Conservation (phyloP, 2,888 invertebrate species). For the Hipparchia semele region DNA sequence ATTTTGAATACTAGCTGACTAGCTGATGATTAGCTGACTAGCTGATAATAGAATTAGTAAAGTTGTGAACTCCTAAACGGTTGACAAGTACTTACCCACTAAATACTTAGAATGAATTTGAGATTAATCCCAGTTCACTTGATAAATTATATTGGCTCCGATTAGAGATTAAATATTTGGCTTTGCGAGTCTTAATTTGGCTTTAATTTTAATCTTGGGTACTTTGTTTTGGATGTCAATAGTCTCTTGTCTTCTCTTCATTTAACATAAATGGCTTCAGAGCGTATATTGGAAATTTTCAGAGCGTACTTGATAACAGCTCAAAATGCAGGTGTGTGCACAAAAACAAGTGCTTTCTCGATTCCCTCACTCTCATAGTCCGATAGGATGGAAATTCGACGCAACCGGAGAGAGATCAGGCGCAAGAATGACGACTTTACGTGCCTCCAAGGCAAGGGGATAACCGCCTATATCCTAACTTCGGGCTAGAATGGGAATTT, state of each 20-base stretch:
- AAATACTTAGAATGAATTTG: neutral
- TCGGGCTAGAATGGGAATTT: no score
- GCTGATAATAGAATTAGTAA: no score
- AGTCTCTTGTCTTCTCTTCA: conserved; percentile 13
- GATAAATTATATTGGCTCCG: conserved; percentile 19
- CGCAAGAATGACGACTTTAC: no score
- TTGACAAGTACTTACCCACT: neutral
- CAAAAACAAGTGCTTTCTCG: no score
- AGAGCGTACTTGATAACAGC: neutral
- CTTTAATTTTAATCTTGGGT: conserved; percentile 14
- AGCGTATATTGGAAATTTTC: neutral
- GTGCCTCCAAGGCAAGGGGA: no score
- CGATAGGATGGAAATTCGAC: no score
- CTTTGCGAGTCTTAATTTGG: conserved; percentile 6
- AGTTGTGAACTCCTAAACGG: neutral
- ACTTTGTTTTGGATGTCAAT: conserved; percentile 18
- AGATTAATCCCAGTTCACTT: conserved; percentile 8
- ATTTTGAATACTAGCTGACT: no score
- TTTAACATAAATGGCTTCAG: neutral
- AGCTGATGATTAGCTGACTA: no score
- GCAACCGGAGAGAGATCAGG: no score
- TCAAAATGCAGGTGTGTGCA: no score
- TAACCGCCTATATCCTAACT: no score
- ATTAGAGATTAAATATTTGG: conserved; percentile 15
- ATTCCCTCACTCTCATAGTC: no score